Evolutionary conservation across 2,888 invertebrate genomes (phyloP).

Genomic region (Branchellion lobata): DNA sequence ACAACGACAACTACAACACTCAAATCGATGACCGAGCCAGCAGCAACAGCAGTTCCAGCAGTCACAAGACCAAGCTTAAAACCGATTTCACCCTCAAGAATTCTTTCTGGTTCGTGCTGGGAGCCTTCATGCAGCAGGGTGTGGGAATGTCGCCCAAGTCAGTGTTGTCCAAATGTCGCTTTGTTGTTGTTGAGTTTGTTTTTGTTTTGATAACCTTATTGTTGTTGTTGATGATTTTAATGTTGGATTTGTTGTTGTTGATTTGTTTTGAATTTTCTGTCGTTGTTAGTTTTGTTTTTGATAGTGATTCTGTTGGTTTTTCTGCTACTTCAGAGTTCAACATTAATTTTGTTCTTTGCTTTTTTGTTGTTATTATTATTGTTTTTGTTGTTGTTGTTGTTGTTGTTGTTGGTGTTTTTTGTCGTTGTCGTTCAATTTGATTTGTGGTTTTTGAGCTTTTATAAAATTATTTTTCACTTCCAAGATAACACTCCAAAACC

Average conservation of each 20-base stretch:
- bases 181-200: neutral
- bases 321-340: neutral
- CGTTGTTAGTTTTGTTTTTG: neutral
- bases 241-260: neutral
- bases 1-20: neutral
- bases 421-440: too few species aligned
- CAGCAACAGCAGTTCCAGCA: constrained; percentile 22
- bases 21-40: constrained; percentile 36
- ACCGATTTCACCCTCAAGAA: constrained; percentile 36
- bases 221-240: neutral
- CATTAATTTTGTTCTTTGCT: neutral
- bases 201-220: neutral
- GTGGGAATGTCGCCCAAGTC: constrained; percentile 38
- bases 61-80: neutral
- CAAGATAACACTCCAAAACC: too few species aligned
- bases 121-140: constrained; percentile 41
- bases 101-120: constrained; percentile 36
- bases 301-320: neutral
- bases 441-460: too few species aligned
- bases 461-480: too few species aligned
- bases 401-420: neutral
- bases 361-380: neutral
- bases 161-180: neutral
- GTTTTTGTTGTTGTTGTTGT: neutral
- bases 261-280: neutral